Base-by-base conservation (phyloP, 37 sponge, comb jelly and placozoan genomes). In the Aphrocallistes beatrix region DNA sequence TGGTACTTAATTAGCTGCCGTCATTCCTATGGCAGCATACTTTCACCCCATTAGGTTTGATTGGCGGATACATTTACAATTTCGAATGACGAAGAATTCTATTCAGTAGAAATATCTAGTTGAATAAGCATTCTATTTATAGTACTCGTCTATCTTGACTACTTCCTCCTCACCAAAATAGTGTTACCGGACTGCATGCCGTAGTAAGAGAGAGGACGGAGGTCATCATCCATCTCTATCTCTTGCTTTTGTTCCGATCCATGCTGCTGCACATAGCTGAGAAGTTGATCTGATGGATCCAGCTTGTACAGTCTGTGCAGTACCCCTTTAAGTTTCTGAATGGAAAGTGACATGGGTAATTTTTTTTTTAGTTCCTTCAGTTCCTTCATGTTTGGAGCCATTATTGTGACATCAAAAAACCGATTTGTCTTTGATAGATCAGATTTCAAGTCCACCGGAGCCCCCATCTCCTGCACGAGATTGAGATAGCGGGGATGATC, bases 241-340 rank as follows among this genome's bases (percentile, higher is more conserved):
- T 86, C 87, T 23, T 83, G 85, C 36, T 94, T 91, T 39, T 37
- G 37, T 37, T 82, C 51, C 0, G 37, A 38, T 36, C 75, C 37
- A 51, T 47, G 50, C 3, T 38, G 21, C 16, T 37, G 6, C 83
- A 82, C 83, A 25, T 82, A 38, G 50, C 88, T 89, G 1, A 92
- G 85, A 37, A 38, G 82, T 82, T 95, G 95, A 32, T 69, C 83
- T 34, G 91, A 85, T 0, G 85, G 81, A 83, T 95, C 91, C 0
- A 93, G 81, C 81, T 88, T 91, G 85, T 86, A 92, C 39, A 92
- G 38, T 8, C 94, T 85, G 28, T 89, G 92, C 17, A 95, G 86
- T 21, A 95, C 48, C 36, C 89, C 92, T 50, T 94, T 95, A 17
- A 95, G 86, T 39, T 95, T 95, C 87, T 90, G 92, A 36, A 95